Percentiles rank a stretch among this genome's conserved stretches.
Conservation (phyloP, 2,888 invertebrate genomes). For the Drosophila subsilvestris region DNA sequence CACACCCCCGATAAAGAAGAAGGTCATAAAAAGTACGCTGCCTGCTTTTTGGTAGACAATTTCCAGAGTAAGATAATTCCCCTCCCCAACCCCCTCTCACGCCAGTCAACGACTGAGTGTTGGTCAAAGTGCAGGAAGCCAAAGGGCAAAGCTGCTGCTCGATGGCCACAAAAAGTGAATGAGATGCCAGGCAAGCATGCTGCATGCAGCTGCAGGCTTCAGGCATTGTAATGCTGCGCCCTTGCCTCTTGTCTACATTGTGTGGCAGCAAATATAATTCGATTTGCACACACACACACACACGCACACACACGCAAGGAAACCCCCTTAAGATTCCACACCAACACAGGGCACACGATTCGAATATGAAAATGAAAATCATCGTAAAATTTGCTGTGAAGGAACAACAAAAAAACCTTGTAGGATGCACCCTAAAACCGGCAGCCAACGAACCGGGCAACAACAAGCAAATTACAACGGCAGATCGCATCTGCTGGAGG, state of each 20-base stretch:
- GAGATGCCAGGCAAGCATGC: constrained; percentile 6
- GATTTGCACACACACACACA: constrained; percentile 62
- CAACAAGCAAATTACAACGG: constrained; percentile 73
- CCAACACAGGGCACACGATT: constrained; percentile 44
- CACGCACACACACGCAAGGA: constrained; percentile 42
- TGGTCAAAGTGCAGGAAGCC: constrained; percentile 47
- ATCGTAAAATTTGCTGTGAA: constrained; percentile 37
- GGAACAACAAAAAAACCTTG: constrained; percentile 7
- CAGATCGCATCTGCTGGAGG: constrained; percentile 15
- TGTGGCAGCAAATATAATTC: constrained; percentile 78
- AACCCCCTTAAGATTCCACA: constrained; percentile 5
- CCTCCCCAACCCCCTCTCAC: neutral
- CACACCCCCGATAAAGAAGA: constrained; percentile 1
- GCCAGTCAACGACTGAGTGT: constrained; percentile 42
- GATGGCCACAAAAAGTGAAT: constrained; percentile 6
- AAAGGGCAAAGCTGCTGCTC: constrained; percentile 26
- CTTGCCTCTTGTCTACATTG: constrained; percentile 67
- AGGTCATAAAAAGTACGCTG: constrained; percentile 44
- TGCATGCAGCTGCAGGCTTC: constrained; percentile 13
- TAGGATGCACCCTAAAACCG: constrained; percentile 27
- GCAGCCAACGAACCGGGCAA: constrained; percentile 59
- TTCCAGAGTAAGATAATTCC: constrained; percentile 44
- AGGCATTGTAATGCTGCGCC: constrained; percentile 43
- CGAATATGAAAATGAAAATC: constrained; percentile 69
- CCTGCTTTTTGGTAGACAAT: constrained; percentile 40